Evolutionary conservation across 92 coral and sea anemone species (phyloP), one percentile per base, ranked within the genome.

Genomic region (Muricea muricata): DNA sequence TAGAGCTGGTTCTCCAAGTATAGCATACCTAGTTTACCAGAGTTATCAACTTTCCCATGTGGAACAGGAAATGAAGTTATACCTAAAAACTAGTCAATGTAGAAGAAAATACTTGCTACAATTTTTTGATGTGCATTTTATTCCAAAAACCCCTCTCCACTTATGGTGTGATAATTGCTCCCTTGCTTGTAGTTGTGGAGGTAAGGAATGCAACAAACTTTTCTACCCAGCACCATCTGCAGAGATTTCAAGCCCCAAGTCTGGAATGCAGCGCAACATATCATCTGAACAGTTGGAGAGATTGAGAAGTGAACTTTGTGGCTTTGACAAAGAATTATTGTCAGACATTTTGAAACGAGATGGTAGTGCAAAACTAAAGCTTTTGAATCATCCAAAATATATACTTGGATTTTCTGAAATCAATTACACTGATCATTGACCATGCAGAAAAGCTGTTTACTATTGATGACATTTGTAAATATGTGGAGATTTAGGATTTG

Each of bases 1-100:
- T 5, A 29, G 94, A 33, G 87, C 91, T 28, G 91, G 93, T 7
- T n/a, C 47, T 20, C 88, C 32, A 47, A 91, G 94, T 72, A 68
- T 41, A 14, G 90, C 90, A 8, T 84, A 47, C 52, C 15, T 87
- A 0, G 37, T 87, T 32, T 87, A 90, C 13, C 73, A 75, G 39
- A 87, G 96, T 18, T 12, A 84, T 6, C 58, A 66, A 0, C 66
- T 87, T 0, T 65, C 32, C 13, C 87, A 87, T 75, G 78, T 80
- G 33, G 88, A 87, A 6, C 47, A 57, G 35, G 89, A 92, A 35
- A 89, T 89, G 87, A 84, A 86, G 39, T 14, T 76, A 1, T 92
- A 87, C 65, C 75, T 90, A 15, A 75, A 77, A 54, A 84, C 84
- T 0, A 46, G n/a, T 0, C 41, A 80, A 4, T 81, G 93, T 45